A percentile compares a stretch with the other conserved stretches of the same genome.
Conservation (phyloP, 1,140 invertebrate species). For the Drosophila ironensis region DNA sequence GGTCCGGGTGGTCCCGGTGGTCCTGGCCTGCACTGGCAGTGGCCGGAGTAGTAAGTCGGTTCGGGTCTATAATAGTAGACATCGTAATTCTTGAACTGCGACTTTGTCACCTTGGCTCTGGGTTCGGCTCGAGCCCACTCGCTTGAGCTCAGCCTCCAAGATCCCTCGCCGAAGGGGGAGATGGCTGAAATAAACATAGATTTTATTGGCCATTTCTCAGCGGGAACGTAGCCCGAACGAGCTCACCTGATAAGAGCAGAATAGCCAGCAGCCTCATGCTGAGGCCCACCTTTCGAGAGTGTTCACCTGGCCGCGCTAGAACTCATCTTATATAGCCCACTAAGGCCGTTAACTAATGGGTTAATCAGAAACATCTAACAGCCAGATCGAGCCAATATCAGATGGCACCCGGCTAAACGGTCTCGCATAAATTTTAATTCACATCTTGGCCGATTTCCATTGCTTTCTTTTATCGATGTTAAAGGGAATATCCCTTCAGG, state of each 20-base stretch:
- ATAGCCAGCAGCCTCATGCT: conserved; percentile 35
- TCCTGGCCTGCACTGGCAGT: conserved; percentile 23
- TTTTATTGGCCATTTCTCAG: not conserved
- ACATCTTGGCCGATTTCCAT: not conserved
- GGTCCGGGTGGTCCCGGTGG: conserved; percentile 26
- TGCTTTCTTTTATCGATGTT: not conserved
- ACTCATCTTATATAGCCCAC: conserved; percentile 34
- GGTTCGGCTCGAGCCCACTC: not conserved
- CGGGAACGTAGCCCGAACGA: no score
- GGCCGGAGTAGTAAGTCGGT: not conserved
- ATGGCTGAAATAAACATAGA: conserved; percentile 8
- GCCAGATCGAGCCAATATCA: conserved; percentile 18
- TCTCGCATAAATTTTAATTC: conserved; percentile 5
- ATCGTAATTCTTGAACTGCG: not conserved
- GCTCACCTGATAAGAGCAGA: conserved; percentile 36
- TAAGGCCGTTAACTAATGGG: conserved; percentile 29
- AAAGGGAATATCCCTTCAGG: not conserved
- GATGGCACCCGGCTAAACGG: conserved; percentile 1
- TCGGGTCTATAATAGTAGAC: conserved; percentile 21
- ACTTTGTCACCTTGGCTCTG: not conserved
- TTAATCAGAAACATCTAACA: conserved; percentile 43
- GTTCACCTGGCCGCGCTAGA: conserved; percentile 5
- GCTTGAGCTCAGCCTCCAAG: conserved; percentile 5
- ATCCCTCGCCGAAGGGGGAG: conserved; percentile 10
- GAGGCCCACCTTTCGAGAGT: conserved; percentile 16